A percentile compares a stretch with the other conserved stretches of the same genome.
Conservation (phyloP, 2,888 invertebrate genomes). For the Incurvaria masculella region DNA sequence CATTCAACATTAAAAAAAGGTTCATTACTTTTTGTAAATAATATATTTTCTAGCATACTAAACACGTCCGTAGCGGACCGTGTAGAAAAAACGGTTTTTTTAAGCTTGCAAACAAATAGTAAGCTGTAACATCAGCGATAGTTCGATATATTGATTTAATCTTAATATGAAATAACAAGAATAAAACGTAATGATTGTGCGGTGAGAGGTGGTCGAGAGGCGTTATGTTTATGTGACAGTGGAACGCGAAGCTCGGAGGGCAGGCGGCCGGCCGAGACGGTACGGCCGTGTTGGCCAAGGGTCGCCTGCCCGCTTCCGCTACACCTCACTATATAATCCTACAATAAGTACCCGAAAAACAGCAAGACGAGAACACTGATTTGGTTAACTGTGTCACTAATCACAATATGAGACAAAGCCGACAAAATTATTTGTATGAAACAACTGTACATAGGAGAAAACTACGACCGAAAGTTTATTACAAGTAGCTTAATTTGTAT, state of each 20-base stretch:
- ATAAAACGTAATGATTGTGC: too few relatives aligned
- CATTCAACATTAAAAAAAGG: too few relatives aligned
- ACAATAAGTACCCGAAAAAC: neutral
- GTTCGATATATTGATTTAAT: too few relatives aligned
- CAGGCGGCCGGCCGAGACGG: neutral
- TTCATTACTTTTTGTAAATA: too few relatives aligned
- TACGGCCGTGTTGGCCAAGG: neutral
- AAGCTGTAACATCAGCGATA: too few relatives aligned
- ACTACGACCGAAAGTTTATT: neutral
- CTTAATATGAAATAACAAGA: too few relatives aligned
- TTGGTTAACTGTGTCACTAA: neutral
- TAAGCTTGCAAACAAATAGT: too few relatives aligned
- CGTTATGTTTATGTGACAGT: neutral
- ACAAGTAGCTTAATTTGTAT: too few relatives aligned
- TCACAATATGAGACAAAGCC: neutral
- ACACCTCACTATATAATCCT: neutral
- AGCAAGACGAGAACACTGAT: neutral
- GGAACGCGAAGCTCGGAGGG: neutral
- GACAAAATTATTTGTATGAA: neutral
- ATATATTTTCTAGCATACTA: too few relatives aligned
- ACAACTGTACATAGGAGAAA: neutral
- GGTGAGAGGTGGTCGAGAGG: too few relatives aligned
- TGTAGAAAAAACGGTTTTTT: too few relatives aligned
- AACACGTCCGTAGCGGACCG: too few relatives aligned
- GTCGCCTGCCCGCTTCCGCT: neutral